Conservation (phyloP, 2,113 vertebrate genomes). For the Siniperca chuatsi region DNA sequence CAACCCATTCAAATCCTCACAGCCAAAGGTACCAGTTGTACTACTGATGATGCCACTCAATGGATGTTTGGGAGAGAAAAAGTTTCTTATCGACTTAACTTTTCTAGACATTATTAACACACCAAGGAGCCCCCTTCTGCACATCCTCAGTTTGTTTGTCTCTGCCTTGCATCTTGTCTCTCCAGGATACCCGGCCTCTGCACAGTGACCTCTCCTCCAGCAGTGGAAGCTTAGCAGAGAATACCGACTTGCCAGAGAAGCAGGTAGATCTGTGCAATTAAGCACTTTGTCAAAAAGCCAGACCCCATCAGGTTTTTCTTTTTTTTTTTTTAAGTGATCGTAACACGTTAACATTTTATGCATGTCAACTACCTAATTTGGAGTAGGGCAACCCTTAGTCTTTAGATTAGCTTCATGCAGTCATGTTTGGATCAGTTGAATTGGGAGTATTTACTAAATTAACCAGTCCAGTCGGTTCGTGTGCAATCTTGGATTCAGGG, state of each 20-base stretch:
- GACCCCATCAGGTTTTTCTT: too few relatives aligned
- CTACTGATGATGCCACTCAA: not conserved
- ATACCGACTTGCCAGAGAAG: slow-evolving; percentile 48
- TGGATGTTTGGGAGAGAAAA: not conserved
- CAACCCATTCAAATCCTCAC: slow-evolving; percentile 77
- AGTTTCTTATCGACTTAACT: too few relatives aligned
- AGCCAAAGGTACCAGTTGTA: slow-evolving; percentile 57
- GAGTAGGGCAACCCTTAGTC: not conserved
- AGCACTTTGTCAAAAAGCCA: too few relatives aligned
- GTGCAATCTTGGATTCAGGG: too few relatives aligned
- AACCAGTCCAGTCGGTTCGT: not conserved
- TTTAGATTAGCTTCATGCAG: not conserved
- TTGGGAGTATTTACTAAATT: not conserved
- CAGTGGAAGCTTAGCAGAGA: slow-evolving; percentile 50
- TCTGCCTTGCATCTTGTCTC: not conserved
- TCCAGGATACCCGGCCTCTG: slow-evolving; percentile 33
- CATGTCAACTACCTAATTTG: not conserved
- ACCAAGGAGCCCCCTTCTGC: too few relatives aligned
- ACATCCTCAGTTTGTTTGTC: not conserved
- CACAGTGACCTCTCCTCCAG: slow-evolving; percentile 56
- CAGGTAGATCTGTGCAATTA: slow-evolving; percentile 43
- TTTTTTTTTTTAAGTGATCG: not conserved
- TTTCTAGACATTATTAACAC: too few relatives aligned
- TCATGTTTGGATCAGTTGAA: not conserved
- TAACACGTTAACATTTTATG: not conserved